Evolutionary conservation across 2,113 vertebrate genomes (phyloP), one percentile per base, ranked within the genome.

Genomic region (Gasterosteus nipponicus): DNA sequence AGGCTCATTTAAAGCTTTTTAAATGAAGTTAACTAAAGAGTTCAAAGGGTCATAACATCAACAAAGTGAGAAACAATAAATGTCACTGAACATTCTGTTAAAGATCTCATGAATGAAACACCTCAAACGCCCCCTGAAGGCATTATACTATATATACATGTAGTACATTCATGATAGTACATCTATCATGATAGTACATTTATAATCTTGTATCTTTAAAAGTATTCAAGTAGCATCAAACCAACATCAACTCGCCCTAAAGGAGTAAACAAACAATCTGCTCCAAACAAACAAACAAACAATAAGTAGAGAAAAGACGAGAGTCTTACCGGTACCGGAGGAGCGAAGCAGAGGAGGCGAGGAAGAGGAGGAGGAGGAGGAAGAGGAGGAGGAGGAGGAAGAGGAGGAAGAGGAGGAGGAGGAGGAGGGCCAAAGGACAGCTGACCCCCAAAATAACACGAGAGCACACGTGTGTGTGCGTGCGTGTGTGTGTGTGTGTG

Each of bases 391-490:
- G 85, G 76, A 81, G 84, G 71, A 54, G 69, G 61, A 80, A 81
- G 78, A 76, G 22, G 68, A 57, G 80, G 62, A 44, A 67, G 58
- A 78, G 83, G 78, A 77, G 38, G 67, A 51, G 78, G 83, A 56
- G 66, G 84, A 68, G 86, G 76, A 82, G 87, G 73, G 86, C 87
- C 82, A 59, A 73, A 83, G 29, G 47, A 87, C 82, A 91, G 80
- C 61, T 89, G 83, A 87, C 75, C 87, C 91, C 89, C 76, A 93
- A 94, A 94, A 94, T 94, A 94, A 93, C 92, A 82, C 8, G 64
- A 69, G 33, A 72, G 44, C 69, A 26, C 10, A 9, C 15, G 33
- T 26, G 60, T 64, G 47, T 42, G 53, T 59, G 31, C 61, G 69
- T 14, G 67, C 33, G n/a, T 42, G 41, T 63, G 61, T 19, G 15